A percentile compares a stretch with the other conserved stretches of the same genome.
These are phyloP conservation scores for Procambarus clarkii DNA, from an alignment of 1,140 invertebrate species.

Conservation along the genomic window DNA sequence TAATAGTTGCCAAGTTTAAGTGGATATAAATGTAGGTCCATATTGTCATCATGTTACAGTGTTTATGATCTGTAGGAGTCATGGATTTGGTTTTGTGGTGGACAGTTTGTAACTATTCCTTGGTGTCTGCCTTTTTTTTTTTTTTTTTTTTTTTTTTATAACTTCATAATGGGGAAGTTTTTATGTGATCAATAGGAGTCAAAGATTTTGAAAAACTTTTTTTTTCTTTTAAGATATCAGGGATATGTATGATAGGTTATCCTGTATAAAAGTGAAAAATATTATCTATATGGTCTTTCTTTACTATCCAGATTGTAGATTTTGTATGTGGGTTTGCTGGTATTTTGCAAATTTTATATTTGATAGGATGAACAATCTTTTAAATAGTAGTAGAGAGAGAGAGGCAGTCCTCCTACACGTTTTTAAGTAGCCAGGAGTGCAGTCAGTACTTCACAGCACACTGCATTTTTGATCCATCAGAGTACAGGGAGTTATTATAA, in stretches of 20 bases:
- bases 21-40: too few relatives aligned
- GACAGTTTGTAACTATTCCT: neutral
- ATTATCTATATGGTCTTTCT: constrained; percentile 2
- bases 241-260: constrained; percentile 10
- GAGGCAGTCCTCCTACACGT: neutral
- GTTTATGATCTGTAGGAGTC: too few relatives aligned
- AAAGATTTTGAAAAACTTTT: neutral
- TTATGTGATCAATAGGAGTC: neutral
- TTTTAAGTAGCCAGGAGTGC: neutral
- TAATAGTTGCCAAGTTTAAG: too few relatives aligned
- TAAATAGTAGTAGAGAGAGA: neutral
- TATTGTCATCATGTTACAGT: neutral
- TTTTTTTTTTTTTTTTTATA: neutral
- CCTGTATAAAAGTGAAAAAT: neutral
- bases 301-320: constrained; percentile 29
- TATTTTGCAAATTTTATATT: constrained; percentile 22
- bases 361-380: neutral
- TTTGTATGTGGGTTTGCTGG: constrained; percentile 26
- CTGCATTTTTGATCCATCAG: neutral
- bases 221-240: neutral
- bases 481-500: neutral
- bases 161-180: neutral
- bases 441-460: neutral
- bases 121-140: neutral
- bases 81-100: neutral